A percentile compares a stretch with the other conserved stretches of the same genome.
Conservation (phyloP, 2,113 vertebrate genomes). For the Struthio camelus region DNA sequence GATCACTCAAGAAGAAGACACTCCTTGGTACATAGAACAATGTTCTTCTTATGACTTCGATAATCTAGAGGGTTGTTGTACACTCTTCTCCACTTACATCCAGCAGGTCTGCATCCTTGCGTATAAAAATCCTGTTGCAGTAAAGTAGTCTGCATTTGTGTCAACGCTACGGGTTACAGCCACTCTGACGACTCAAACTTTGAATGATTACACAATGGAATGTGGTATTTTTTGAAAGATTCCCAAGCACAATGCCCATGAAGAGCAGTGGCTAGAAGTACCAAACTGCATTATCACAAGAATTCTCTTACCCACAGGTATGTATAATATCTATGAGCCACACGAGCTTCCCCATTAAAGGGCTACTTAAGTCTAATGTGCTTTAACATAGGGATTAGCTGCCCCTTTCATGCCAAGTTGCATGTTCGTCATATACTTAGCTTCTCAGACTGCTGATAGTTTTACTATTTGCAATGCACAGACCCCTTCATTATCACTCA, state of each 20-base stretch:
- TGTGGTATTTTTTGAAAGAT: accelerated
- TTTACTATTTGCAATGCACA: neutral
- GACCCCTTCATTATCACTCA: neutral
- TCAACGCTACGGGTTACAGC: neutral
- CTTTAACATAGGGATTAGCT: neutral
- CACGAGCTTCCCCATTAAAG: neutral
- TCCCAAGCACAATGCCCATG: neutral
- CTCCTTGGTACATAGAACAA: neutral
- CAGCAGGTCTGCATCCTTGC: neutral
- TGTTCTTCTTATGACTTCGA: neutral
- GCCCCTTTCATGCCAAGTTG: neutral
- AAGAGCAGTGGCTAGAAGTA: neutral
- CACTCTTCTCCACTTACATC: neutral
- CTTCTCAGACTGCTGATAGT: neutral
- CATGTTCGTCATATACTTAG: neutral
- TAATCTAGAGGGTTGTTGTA: neutral
- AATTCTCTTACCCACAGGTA: neutral
- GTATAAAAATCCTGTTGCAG: neutral
- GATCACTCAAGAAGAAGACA: neutral
- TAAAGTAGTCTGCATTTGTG: neutral
- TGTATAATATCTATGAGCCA: neutral
- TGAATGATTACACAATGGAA: neutral
- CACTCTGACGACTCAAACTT: neutral
- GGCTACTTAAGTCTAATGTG: accelerated
- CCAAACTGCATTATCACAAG: neutral